phyloP scores from a whole-genome alignment of 2,888 invertebrate genomes.

The Eristalis pertinax region DNA sequence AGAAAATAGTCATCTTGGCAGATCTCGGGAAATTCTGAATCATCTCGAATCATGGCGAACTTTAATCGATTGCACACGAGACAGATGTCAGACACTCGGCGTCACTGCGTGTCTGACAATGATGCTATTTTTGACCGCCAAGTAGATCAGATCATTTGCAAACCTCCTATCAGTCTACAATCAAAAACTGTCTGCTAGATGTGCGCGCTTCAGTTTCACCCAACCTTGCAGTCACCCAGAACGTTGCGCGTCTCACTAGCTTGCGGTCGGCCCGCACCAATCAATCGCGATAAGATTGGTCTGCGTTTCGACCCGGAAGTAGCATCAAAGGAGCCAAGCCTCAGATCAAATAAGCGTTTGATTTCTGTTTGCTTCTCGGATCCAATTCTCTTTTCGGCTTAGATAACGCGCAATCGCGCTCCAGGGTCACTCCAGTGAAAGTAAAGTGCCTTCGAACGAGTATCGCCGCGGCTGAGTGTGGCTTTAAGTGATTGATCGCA shows the following conservation, averaged over 20 bases:
- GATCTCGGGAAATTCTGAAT: too few relatives aligned
- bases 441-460: slow-evolving; percentile 43
- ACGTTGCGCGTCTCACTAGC: slow-evolving; percentile 14
- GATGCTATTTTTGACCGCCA: too few relatives aligned
- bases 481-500: slow-evolving; percentile 39
- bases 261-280: background rate
- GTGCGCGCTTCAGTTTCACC: too few relatives aligned
- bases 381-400: slow-evolving; percentile 1
- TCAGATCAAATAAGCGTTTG: background rate
- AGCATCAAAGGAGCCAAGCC: background rate
- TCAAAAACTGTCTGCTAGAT: too few relatives aligned
- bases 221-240: background rate
- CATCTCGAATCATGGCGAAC: too few relatives aligned
- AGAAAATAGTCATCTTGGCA: too few relatives aligned
- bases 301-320: slow-evolving; percentile 22
- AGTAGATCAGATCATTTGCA: too few relatives aligned
- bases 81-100: too few relatives aligned
- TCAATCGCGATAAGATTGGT: slow-evolving; percentile 3
- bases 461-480: slow-evolving; percentile 6
- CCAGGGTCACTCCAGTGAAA: slow-evolving; percentile 59
- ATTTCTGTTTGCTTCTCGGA: background rate
- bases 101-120: too few relatives aligned
- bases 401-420: slow-evolving; percentile 16
- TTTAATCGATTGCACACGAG: too few relatives aligned
- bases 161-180: too few relatives aligned